Evolutionary conservation across 2,113 vertebrate species (phyloP).

Genomic region (Hydrolagus affinis): DNA sequence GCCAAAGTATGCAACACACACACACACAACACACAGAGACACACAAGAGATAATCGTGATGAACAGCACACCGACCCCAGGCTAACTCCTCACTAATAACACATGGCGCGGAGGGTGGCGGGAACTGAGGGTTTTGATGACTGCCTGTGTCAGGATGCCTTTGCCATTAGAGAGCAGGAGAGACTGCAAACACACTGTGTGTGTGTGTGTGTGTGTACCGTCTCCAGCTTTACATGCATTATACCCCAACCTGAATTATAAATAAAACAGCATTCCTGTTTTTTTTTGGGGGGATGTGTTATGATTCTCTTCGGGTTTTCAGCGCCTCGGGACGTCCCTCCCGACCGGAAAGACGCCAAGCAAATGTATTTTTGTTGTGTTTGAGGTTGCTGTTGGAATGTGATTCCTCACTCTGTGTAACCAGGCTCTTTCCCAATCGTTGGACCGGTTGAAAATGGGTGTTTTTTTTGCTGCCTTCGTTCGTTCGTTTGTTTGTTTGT

Average conservation of each 20-base stretch:
- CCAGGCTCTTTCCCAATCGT: too few species aligned
- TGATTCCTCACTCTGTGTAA: too few species aligned
- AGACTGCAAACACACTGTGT: slow-evolving; percentile 3
- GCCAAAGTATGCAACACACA: slow-evolving; percentile 18
- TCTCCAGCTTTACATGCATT: not conserved
- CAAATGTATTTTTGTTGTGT: too few species aligned
- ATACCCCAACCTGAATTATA: not conserved
- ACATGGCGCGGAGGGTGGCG: slow-evolving; percentile 26
- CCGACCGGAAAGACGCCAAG: too few species aligned
- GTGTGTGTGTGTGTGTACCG: not conserved
- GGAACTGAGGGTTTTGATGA: slow-evolving; percentile 10
- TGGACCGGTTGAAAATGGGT: too few species aligned
- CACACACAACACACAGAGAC: not conserved
- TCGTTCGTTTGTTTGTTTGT: too few species aligned
- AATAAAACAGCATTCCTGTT: not conserved
- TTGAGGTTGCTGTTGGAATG: too few species aligned
- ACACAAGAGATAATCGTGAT: slow-evolving; percentile 17
- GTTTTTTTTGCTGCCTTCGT: too few species aligned
- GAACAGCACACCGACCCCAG: slow-evolving; percentile 14
- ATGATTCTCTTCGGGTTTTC: not conserved
- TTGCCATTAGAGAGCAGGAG: slow-evolving; percentile 19
- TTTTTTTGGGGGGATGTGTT: not conserved
- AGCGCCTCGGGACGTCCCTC: too few species aligned
- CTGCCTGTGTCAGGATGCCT: not conserved
- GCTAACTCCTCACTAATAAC: slow-evolving; percentile 14